Base-by-base conservation (phyloP, 2,113 vertebrate species). In the Catharus fuscescens region DNA sequence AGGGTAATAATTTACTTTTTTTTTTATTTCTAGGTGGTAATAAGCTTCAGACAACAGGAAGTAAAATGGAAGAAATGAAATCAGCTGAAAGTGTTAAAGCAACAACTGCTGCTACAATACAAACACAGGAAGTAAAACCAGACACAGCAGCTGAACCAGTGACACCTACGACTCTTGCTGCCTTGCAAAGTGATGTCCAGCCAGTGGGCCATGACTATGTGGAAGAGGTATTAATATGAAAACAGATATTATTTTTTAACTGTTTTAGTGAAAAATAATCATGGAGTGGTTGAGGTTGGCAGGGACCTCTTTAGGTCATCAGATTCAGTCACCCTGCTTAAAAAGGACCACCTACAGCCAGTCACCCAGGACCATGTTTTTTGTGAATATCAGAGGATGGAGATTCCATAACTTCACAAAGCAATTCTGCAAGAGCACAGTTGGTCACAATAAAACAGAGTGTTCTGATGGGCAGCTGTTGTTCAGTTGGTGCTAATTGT, bases 141-240 rank as follows among this genome's bases (percentile, higher is more conserved):
- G 99, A 99, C 3, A 52, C 96, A 3, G 91, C 98, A 47, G 71
- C 97, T 57, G 99, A 99, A 66, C 93, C 98, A 50, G 96, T 99
- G 86, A 98, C 99, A 45, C 95, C 99, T 9, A 98, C 99, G 3
- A 97, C 99, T 57, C 98, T 99, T 74, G 98, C 99, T 77, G 98
- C 98, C 29, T 97, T 99, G 92, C 99, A 99, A 96, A 99, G 98
- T 76, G 99, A 99, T n/a, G 99, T 99, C 32, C 99, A 99, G 71
- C 99, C 99, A 32, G 99, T 99, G 8, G 99, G 99, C 31, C 99
- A 99, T 80, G 99, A 99, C 93, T 99, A 99, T 88, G 99, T 99
- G 48, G 99, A 99, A 67, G 99, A 99, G 98, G 99, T 99, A 98
- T n/a, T 95, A 54, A 79, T 92, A 53, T 71, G 20, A 85, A 94